A percentile compares a stretch with the other conserved stretches of the same genome.
Conservation (phyloP, 2,888 invertebrate species). For the Sialis lutaria region DNA sequence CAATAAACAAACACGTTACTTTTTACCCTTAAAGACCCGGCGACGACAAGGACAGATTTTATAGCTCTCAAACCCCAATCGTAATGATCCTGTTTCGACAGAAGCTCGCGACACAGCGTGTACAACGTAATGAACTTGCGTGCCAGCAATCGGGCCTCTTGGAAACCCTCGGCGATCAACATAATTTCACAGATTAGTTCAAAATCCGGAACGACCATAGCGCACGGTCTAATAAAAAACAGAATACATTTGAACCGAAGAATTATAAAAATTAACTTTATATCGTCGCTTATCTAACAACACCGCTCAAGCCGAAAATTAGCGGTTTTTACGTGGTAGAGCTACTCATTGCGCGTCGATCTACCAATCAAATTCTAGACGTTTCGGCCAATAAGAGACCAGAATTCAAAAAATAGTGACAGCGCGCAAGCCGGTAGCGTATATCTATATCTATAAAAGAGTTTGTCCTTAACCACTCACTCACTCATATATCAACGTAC, state of each 20-base stretch:
- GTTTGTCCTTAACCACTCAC: too few relatives aligned
- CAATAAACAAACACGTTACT: constrained; percentile 3
- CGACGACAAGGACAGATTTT: constrained; percentile 88
- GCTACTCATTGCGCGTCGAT: too few relatives aligned
- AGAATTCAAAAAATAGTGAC: too few relatives aligned
- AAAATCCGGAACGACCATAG: constrained; percentile 95
- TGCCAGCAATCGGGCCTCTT: constrained; percentile 76
- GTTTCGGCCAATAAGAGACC: too few relatives aligned
- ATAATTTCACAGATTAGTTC: constrained; percentile 93
- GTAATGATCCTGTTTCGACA: constrained; percentile 92
- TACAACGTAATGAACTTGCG: constrained; percentile 90
- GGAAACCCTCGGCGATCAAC: constrained; percentile 90
- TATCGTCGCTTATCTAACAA: too few relatives aligned
- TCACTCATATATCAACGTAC: too few relatives aligned
- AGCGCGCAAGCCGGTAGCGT: too few relatives aligned
- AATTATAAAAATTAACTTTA: neutral
- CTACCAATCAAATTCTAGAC: too few relatives aligned
- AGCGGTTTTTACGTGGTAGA: too few relatives aligned
- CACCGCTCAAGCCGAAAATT: too few relatives aligned
- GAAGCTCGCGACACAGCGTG: constrained; percentile 71
- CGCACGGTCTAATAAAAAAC: constrained; percentile 56
- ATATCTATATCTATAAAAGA: too few relatives aligned
- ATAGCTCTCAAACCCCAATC: constrained; percentile 94
- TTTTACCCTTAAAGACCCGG: constrained; percentile 69
- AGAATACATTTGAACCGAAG: neutral